A percentile compares a stretch with the other conserved stretches of the same genome.
Evolutionary conservation across 1,140 invertebrate species (phyloP).

Genomic region (Listronotus bonariensis): DNA sequence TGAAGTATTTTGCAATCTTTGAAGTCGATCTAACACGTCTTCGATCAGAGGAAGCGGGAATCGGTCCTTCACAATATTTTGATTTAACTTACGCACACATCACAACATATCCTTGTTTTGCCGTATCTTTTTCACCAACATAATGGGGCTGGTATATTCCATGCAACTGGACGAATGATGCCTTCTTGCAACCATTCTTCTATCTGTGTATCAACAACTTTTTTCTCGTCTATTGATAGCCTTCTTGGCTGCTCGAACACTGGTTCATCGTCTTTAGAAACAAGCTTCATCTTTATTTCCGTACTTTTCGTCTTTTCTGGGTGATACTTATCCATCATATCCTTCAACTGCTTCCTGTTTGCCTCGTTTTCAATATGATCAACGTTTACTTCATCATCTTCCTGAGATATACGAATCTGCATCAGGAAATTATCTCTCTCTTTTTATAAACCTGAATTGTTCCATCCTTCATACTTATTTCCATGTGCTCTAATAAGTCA

Average conservation of each 20-base stretch:
- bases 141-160: slow-evolving; percentile 57
- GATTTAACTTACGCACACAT: slow-evolving; percentile 59
- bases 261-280: slow-evolving; percentile 37
- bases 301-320: neutral
- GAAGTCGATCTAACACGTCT: slow-evolving; percentile 38
- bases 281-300: slow-evolving; percentile 6
- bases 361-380: too few relatives aligned
- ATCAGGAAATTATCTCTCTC: slow-evolving; percentile 20
- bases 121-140: slow-evolving; percentile 49
- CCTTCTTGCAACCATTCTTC: slow-evolving; percentile 33
- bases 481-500: slow-evolving; percentile 4
- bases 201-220: slow-evolving; percentile 29
- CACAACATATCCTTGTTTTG: slow-evolving; percentile 57
- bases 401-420: neutral
- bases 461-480: slow-evolving; percentile 16
- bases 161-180: slow-evolving; percentile 42
- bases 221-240: slow-evolving; percentile 22
- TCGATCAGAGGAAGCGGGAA: slow-evolving; percentile 48
- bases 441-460: slow-evolving; percentile 7
- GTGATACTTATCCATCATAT: neutral
- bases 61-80: slow-evolving; percentile 46
- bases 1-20: slow-evolving; percentile 41
- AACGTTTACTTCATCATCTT: slow-evolving; percentile 17
- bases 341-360: too few relatives aligned
- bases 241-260: slow-evolving; percentile 18